These are phyloP conservation scores for Pedionomus torquatus DNA, from an alignment of 2,113 vertebrate species.

Conservation along the genomic window DNA sequence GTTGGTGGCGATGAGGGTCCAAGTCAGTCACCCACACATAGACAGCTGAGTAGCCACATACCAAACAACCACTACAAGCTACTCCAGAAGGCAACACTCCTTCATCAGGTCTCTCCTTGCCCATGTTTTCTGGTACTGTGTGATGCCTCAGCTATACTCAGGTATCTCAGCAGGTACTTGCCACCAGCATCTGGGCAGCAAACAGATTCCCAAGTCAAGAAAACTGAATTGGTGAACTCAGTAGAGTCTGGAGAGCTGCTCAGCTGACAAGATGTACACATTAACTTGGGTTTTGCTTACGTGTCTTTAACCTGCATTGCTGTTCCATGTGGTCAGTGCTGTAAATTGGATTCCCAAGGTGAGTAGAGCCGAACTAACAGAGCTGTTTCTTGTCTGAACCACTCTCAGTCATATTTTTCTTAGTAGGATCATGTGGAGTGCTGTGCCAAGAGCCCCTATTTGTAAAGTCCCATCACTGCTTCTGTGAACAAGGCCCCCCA, in stretches of 20 bases:
- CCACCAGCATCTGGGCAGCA: not conserved
- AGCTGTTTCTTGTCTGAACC: not conserved
- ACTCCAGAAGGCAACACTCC: not conserved
- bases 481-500: not conserved
- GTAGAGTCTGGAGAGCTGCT: not conserved
- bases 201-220: not conserved
- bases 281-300: not conserved
- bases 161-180: not conserved
- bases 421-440: fast-evolving
- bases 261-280: not conserved
- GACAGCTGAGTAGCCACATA: not conserved
- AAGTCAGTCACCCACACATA: fast-evolving
- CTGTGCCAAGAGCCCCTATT: fast-evolving
- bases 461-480: not conserved
- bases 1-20: not conserved
- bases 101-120: not conserved
- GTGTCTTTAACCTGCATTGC: not conserved
- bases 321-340: not conserved
- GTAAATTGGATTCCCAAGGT: not conserved
- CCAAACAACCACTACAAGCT: not conserved
- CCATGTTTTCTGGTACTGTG: not conserved
- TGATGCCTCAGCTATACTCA: not conserved
- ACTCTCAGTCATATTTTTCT: not conserved
- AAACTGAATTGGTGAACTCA: not conserved
- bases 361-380: not conserved